Percentiles rank a stretch among this genome's conserved stretches.
phyloP scores from a whole-genome alignment of 35 echinoderm and acorn worm genomes.

The Anneissia japonica region DNA sequence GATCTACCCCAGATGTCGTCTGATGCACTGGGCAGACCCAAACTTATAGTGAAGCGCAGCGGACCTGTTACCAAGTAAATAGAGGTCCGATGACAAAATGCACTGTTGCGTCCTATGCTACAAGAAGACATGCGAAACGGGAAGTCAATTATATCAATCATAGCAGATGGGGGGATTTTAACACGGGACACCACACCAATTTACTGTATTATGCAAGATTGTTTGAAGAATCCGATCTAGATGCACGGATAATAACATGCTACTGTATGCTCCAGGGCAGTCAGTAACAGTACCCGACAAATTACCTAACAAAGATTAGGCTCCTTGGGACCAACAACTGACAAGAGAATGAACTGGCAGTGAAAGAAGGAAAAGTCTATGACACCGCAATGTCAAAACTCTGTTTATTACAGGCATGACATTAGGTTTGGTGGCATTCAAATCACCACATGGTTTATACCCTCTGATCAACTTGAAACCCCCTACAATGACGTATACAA shows the following conservation, averaged over 20 bases:
- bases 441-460: neutral
- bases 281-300: neutral
- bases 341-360: neutral
- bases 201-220: conserved; percentile 24
- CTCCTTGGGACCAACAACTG: neutral
- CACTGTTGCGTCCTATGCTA: conserved; percentile 10
- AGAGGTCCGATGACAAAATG: conserved; percentile 30
- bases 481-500: neutral
- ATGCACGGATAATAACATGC: conserved; percentile 14
- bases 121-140: neutral
- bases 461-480: neutral
- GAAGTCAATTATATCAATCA: neutral
- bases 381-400: neutral
- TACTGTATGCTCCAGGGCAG: conserved; percentile 16
- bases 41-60: neutral
- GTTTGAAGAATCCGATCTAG: conserved; percentile 13
- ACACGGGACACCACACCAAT: conserved; percentile 38
- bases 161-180: conserved; percentile 55
- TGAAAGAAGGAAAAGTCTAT: neutral
- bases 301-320: neutral
- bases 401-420: neutral
- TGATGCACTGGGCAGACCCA: neutral
- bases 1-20: neutral
- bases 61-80: neutral
- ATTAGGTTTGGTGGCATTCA: neutral